These are phyloP conservation scores for Tringa solitaria DNA, from an alignment of 2,113 vertebrate species.

Conservation along the genomic window DNA sequence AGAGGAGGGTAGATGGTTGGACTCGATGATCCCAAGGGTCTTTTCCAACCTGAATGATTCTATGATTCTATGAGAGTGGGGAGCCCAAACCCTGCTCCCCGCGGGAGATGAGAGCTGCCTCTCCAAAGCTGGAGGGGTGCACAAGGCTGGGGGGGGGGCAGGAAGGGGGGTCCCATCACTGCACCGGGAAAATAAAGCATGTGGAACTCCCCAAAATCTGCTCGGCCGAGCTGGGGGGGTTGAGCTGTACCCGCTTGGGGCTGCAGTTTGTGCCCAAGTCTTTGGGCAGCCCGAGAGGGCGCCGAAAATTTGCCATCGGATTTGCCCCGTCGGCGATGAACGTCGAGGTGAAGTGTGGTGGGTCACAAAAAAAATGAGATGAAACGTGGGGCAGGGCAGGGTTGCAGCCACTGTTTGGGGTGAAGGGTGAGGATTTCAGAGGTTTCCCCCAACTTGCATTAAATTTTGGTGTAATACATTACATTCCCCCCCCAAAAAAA, in stretches of 20 bases:
- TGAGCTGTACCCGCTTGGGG: not conserved
- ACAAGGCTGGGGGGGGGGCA: not conserved
- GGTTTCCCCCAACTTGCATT: not conserved
- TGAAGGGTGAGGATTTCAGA: not conserved
- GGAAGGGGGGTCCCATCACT: accelerated
- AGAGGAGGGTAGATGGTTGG: no score
- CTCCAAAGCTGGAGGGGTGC: accelerated
- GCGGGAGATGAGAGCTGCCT: not conserved
- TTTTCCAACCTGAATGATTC: no score
- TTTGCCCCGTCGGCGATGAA: accelerated
- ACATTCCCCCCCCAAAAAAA: not conserved
- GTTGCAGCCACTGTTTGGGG: not conserved
- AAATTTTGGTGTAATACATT: not conserved
- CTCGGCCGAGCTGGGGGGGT: not conserved
- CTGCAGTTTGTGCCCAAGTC: not conserved
- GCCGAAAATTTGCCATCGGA: accelerated
- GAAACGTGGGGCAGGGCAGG: not conserved
- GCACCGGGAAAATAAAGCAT: not conserved
- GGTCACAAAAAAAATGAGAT: not conserved
- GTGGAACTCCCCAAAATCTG: not conserved
- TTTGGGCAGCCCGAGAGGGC: accelerated
- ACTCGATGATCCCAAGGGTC: no score
- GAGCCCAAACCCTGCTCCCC: not conserved
- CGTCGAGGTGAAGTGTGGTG: accelerated
- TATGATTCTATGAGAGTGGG: no score